Base-by-base conservation (phyloP, 2,113 vertebrate genomes). In the Podarcis muralis region DNA sequence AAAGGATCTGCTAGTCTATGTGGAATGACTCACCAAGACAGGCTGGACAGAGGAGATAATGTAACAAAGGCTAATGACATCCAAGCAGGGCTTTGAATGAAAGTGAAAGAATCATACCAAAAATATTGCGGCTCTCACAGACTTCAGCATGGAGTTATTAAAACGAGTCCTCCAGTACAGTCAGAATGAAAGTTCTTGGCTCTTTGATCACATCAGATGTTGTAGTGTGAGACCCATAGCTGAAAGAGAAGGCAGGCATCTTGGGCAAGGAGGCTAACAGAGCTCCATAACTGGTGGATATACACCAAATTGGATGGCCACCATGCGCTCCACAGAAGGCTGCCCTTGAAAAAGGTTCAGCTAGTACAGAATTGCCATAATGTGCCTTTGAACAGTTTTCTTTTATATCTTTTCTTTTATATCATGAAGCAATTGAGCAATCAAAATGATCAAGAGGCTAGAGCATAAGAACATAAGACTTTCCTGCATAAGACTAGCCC, bases 21-120 rank as follows among this genome's bases (percentile, higher is more conserved):
- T 5, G n/a, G 77, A 80, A 87, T 87, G 76, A 87, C 43, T 87
- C 85, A 87, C n/a, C 65, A 48, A 69, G 65, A 16, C 76, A 57
- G 76, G 77, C 85, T 87, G 85, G 65, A 80, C 77, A 57, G 43
- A 53, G 32, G n/a, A 87, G 85, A 87, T 87, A 87, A 87, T 87
- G 15, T n/a, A 27, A 87, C 76, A 86, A 86, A 86, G 23, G 62
- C 76, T 32, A 69, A 86, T 86, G 85, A 79, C 62, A 87, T 57
- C 65, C 68, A 27, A 80, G 22, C 30, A 16, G 57, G 15, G n/a
- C 71, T 79, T 80, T 69, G 43, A 57, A 80, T 9, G 59, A 37
- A 15, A n/a, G 48, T n/a, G 27, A 35, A 30, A 66, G 53, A 35
- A 20, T 35, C n/a, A 13, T 18, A 37, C 4, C 5, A 2, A 82